Evolutionary conservation across 2,113 vertebrate species (phyloP).

Genomic region (Lophotis ruficrista): DNA sequence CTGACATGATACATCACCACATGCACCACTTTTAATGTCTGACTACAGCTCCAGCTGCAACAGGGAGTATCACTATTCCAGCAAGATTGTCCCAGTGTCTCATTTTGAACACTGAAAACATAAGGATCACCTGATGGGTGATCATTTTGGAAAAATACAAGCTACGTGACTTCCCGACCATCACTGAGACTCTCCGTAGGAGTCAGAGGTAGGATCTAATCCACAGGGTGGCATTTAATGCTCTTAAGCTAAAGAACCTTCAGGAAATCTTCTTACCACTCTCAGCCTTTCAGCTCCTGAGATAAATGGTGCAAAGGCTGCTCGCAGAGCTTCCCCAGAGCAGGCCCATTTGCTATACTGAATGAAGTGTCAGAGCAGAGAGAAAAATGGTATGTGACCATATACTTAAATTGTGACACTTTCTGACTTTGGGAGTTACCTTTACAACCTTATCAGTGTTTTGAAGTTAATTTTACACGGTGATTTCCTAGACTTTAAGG

Average conservation of each 20-base stretch:
- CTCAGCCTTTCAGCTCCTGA: neutral
- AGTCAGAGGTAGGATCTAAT: neutral
- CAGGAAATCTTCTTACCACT: constrained; percentile 4
- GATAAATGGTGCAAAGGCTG: neutral
- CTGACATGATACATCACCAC: neutral
- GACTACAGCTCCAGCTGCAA: neutral
- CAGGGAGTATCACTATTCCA: neutral
- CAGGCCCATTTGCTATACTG: fast-evolving
- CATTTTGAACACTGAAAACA: neutral
- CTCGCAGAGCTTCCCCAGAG: neutral
- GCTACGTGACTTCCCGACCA: neutral
- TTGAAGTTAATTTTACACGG: neutral
- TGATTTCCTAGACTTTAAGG: neutral
- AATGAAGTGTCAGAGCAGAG: neutral
- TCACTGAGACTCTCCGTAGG: neutral
- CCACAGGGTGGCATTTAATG: neutral
- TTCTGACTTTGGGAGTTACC: neutral
- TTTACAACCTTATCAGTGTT: neutral
- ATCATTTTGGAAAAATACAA: neutral
- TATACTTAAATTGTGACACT: neutral
- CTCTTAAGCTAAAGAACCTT: constrained; percentile 18
- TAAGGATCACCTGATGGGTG: neutral
- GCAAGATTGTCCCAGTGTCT: neutral
- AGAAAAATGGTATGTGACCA: neutral
- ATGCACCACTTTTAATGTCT: neutral